phyloP scores from a whole-genome alignment of 2,113 vertebrate genomes.

The Peromyscus maniculatus region DNA sequence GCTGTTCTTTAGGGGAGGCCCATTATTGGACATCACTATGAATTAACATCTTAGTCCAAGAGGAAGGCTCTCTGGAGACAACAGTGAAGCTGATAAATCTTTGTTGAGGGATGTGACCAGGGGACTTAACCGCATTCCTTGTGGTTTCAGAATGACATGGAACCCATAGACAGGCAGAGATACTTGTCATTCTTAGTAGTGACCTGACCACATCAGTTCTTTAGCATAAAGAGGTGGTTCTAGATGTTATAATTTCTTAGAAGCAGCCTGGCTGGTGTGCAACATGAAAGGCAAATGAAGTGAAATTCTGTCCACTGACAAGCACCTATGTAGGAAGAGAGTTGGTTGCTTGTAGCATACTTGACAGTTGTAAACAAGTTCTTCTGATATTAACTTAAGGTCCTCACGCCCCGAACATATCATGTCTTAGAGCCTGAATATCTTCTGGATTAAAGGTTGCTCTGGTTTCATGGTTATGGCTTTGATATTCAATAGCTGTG shows the following conservation, averaged over 20 bases:
- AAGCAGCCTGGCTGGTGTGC: conserved; percentile 1
- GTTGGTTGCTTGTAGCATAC: background rate
- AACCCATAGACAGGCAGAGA: conserved; percentile 70
- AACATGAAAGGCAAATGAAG: background rate
- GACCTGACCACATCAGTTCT: conserved; percentile 76
- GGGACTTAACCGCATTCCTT: conserved; percentile 76
- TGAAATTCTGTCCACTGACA: background rate
- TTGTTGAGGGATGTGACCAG: conserved; percentile 71
- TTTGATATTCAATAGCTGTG: conserved; percentile 5
- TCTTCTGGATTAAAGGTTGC: conserved; percentile 1
- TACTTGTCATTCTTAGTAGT: conserved; percentile 81
- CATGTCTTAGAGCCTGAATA: background rate
- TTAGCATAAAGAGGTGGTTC: conserved; percentile 59
- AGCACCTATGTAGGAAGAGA: background rate
- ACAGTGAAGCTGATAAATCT: conserved; percentile 66
- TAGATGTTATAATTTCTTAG: conserved; percentile 74
- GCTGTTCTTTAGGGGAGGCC: conserved; percentile 54
- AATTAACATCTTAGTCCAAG: conserved; percentile 61
- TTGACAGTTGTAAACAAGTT: background rate
- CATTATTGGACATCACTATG: conserved; percentile 55
- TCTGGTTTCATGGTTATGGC: conserved; percentile 41
- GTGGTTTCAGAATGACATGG: conserved; percentile 80
- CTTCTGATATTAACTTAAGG: background rate
- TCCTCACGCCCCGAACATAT: background rate
- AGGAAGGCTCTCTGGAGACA: conserved; percentile 67